Evolutionary conservation across 2,113 vertebrate species (phyloP).

Genomic region (Noctilio leporinus): DNA sequence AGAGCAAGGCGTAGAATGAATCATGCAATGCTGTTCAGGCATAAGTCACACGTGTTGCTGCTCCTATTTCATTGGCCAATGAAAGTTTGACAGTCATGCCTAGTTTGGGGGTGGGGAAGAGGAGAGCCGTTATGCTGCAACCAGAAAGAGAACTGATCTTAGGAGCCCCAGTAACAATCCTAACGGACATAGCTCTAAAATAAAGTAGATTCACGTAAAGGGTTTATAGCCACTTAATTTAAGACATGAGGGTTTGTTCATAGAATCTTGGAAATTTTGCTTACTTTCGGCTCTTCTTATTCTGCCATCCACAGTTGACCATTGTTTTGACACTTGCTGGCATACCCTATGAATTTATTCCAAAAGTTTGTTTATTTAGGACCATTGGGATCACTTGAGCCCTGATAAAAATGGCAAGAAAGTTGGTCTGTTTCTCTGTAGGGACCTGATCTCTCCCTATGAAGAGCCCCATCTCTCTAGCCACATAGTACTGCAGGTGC

Average conservation of each 20-base stretch:
- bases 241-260: not conserved
- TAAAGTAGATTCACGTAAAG: not conserved
- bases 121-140: not conserved
- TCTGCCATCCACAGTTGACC: not conserved
- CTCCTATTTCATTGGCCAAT: not conserved
- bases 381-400: not conserved
- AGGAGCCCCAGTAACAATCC: not conserved
- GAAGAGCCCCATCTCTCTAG: not conserved
- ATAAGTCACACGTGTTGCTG: not conserved
- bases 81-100: not conserved
- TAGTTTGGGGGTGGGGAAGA: not conserved
- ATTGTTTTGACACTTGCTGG: not conserved
- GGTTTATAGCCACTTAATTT: not conserved
- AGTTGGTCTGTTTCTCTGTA: not conserved
- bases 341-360: not conserved
- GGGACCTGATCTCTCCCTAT: not conserved
- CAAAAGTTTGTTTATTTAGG: not conserved
- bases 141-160: not conserved
- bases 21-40: not conserved
- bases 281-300: not conserved
- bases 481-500: not conserved
- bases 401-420: not conserved
- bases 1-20: not conserved
- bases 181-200: not conserved
- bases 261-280: not conserved